Evolutionary conservation across 2,797 vertebrate species (phyloP), one percentile per base, ranked within the genome.

Genomic region (Esox masquinongy): DNA sequence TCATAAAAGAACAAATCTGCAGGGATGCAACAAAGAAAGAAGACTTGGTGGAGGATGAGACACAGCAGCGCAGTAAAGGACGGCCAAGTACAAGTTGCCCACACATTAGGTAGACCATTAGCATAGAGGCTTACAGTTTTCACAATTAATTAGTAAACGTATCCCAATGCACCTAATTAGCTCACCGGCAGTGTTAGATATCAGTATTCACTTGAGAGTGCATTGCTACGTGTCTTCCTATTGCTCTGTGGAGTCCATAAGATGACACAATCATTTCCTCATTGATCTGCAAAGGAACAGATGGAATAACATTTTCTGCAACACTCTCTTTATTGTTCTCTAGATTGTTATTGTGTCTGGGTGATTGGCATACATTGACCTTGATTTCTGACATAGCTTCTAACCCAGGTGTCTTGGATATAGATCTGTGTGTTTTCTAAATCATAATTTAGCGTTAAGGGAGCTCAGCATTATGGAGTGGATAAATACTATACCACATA

Each of bases 91-190:
- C 61, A 74, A 50, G 72, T 61, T 74, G 47, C 26, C 50, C 5
- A 3, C 67, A 72, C 24, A 74, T 80, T 77, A 80, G 29, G 34
- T 22, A 16, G 75, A 8, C 53, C 43, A 79, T 82, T 86, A 85
- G 71, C 82, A 82, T 43, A 19, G 64, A 74, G 68, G 76, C 74
- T 83, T 77, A 75, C 61, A 70, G 72, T 79, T 66, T 74, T 79
- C 75, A 51, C 75, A 73, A 77, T 84, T 86, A 84, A 88, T 87
- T 83, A 87, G 31, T 71, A 56, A 74, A 11, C 74, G 61, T 77
- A 75, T 82, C 70, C 87, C 86, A 83, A 15, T 66, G 76, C 72
- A 85, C 80, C 80, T 79, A 89, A 88, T 93, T 87, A 90, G 71
- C 36, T 68, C 49, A 71, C 22, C 64, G 77, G 68, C 76, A 77